A percentile compares a stretch with the other conserved stretches of the same genome.
Evolutionary conservation across 2,797 vertebrate genomes (phyloP).

Genomic region (Echeneis naucrates): DNA sequence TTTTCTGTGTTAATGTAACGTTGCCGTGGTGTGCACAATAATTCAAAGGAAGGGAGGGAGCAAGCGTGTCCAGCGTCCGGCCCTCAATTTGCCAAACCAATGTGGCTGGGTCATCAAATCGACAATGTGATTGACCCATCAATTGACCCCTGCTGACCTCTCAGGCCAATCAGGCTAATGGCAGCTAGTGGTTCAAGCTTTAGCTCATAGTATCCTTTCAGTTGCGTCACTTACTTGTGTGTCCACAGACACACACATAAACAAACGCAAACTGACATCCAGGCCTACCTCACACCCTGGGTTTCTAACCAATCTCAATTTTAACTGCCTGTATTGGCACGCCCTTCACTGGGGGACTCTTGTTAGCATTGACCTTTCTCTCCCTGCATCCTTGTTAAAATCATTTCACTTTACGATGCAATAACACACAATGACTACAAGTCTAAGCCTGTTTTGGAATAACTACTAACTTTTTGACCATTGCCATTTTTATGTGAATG

Average conservation of each 20-base stretch:
- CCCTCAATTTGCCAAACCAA: conserved; percentile 62
- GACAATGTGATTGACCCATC: conserved; percentile 84
- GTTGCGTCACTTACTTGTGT: conserved; percentile 40
- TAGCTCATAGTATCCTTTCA: conserved; percentile 60
- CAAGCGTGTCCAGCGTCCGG: conserved; percentile 47
- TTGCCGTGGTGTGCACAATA: conserved; percentile 75
- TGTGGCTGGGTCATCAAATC: conserved; percentile 79
- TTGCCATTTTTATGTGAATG: conserved; percentile 4
- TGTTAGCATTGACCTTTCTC: conserved; percentile 78
- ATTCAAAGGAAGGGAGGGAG: conserved; percentile 74
- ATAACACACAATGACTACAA: conserved; percentile 18
- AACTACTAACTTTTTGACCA: background rate
- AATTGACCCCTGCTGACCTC: conserved; percentile 83
- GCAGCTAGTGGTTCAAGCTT: conserved; percentile 61
- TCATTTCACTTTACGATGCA: conserved; percentile 45
- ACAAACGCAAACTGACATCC: conserved; percentile 36
- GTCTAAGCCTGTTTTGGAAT: conserved; percentile 8
- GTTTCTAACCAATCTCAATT: conserved; percentile 76
- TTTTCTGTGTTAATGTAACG: conserved; percentile 83
- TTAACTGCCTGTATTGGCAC: conserved; percentile 71
- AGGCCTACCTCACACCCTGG: conserved; percentile 53
- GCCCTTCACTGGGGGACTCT: conserved; percentile 48
- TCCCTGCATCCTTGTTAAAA: conserved; percentile 66
- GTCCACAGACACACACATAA: conserved; percentile 10
- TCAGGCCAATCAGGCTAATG: conserved; percentile 87